Percentiles rank a stretch among this genome's conserved stretches.
phyloP scores from a whole-genome alignment of 2,888 invertebrate genomes.

The Heliothis peltigera region DNA sequence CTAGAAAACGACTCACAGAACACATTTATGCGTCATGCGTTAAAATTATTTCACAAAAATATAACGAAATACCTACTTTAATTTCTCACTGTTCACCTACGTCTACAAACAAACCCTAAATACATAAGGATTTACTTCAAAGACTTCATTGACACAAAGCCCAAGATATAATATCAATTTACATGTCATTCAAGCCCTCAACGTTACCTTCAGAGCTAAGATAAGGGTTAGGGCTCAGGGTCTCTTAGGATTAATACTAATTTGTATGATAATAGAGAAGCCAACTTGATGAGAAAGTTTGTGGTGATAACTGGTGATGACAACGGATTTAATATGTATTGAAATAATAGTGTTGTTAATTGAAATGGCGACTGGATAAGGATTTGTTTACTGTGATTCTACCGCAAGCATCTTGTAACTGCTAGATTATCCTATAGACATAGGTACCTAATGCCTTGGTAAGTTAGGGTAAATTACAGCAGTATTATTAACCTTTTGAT shows the following conservation, averaged over 20 bases:
- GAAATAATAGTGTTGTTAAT: slow-evolving; percentile 12
- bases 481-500: too few relatives aligned
- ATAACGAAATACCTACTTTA: neutral
- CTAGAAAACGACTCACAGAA: too few relatives aligned
- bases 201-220: slow-evolving; percentile 18
- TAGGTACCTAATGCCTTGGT: too few relatives aligned
- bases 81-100: slow-evolving; percentile 9
- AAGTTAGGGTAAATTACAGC: too few relatives aligned
- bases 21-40: too few relatives aligned
- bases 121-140: slow-evolving; percentile 30
- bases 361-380: neutral
- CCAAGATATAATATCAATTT: slow-evolving; percentile 20
- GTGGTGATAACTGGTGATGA: slow-evolving; percentile 5
- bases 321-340: neutral
- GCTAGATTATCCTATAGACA: too few relatives aligned
- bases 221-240: slow-evolving; percentile 24
- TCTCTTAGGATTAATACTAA: slow-evolving; percentile 17
- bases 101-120: slow-evolving; percentile 8
- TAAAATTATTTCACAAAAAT: too few relatives aligned
- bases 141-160: slow-evolving; percentile 18
- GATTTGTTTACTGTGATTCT: too few relatives aligned
- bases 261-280: slow-evolving; percentile 24
- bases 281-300: slow-evolving; percentile 27
- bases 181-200: slow-evolving; percentile 30
- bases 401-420: too few relatives aligned